A percentile compares a stretch with the other conserved stretches of the same genome.
phyloP scores from a whole-genome alignment of 2,888 invertebrate genomes.

The Rutpela maculata region DNA sequence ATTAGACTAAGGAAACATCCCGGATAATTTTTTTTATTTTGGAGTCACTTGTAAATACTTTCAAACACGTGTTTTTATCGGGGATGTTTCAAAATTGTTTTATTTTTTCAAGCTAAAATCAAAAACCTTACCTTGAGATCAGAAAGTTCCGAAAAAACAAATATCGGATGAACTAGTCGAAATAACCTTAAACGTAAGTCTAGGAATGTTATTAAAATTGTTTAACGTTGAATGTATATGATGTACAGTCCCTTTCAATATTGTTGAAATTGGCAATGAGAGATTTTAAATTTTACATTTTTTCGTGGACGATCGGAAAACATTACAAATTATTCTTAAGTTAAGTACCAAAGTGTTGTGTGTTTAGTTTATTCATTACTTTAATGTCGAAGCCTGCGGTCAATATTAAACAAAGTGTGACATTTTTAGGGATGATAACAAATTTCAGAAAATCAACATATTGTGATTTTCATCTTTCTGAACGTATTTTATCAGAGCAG shows the following conservation, averaged over 20 bases:
- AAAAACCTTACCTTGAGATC: too few species aligned
- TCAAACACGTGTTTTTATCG: not conserved
- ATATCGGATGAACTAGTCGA: too few species aligned
- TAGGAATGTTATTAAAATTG: not conserved
- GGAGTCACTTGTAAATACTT: not conserved
- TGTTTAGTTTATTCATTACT: not conserved
- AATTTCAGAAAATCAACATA: too few species aligned
- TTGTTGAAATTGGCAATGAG: not conserved
- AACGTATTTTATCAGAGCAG: too few species aligned
- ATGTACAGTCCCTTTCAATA: not conserved
- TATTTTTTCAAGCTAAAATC: too few species aligned
- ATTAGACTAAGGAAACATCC: not conserved
- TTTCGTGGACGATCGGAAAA: not conserved
- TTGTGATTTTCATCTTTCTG: too few species aligned
- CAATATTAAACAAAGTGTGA: not conserved
- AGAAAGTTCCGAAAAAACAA: too few species aligned
- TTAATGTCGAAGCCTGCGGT: not conserved
- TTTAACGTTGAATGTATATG: not conserved
- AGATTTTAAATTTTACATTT: not conserved
- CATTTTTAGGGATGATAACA: too few species aligned
- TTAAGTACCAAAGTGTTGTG: not conserved
- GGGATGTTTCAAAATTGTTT: not conserved
- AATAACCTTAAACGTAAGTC: too few species aligned
- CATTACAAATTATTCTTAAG: not conserved
- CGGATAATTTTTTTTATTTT: not conserved